phyloP scores from a whole-genome alignment of 2,113 vertebrate species.

The Trichechus manatus region DNA sequence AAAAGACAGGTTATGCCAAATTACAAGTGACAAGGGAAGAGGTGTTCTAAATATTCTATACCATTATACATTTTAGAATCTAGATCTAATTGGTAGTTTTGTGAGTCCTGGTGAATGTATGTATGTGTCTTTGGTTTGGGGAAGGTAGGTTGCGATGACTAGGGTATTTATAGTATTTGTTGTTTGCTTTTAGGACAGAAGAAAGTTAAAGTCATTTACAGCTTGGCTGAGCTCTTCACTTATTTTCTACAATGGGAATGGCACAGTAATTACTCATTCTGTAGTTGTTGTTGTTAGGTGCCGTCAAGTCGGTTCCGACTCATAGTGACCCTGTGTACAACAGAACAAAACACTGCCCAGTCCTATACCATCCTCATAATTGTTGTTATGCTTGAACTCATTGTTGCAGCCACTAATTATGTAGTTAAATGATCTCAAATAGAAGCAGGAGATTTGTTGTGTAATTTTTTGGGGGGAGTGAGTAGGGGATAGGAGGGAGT shows the following conservation, averaged over 20 bases:
- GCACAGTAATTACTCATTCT: neutral
- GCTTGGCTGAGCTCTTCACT: neutral
- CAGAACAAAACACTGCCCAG: no score
- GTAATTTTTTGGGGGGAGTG: neutral
- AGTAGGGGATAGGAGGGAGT: neutral
- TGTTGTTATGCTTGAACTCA: no score
- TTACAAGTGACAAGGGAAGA: slow-evolving; percentile 48
- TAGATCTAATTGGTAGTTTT: slow-evolving; percentile 54
- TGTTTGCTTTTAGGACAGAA: slow-evolving; percentile 53
- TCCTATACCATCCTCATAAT: no score
- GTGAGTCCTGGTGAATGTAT: neutral
- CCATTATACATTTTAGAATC: neutral
- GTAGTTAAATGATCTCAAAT: slow-evolving; percentile 55
- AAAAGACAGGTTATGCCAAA: slow-evolving; percentile 15
- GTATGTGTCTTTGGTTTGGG: neutral
- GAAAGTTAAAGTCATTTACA: neutral
- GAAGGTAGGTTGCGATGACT: neutral
- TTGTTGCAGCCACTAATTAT: neutral
- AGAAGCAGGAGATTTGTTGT: slow-evolving; percentile 35
- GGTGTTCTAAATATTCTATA: neutral
- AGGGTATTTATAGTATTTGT: neutral
- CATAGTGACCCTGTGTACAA: no score
- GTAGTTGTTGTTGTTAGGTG: neutral
- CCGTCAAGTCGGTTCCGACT: no score
- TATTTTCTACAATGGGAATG: slow-evolving; percentile 3